Conservation (phyloP, 2,113 vertebrate genomes). For the Ramphastos sulfuratus region DNA sequence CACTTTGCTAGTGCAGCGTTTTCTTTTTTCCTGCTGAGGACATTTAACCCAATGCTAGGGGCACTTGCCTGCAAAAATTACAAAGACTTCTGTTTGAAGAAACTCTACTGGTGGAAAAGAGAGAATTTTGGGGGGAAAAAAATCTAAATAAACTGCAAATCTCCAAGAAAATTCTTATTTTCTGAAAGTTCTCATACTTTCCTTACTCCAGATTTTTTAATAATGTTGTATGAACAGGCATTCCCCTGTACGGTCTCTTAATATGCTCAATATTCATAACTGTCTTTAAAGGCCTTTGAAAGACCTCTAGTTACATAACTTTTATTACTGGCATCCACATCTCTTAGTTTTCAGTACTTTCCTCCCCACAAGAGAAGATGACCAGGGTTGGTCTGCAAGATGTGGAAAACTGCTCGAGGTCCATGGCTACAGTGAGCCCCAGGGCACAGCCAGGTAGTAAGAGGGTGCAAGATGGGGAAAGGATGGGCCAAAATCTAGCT, state of each 20-base stretch:
- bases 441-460: not conserved
- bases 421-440: not conserved
- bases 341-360: not conserved
- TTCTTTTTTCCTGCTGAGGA: not conserved
- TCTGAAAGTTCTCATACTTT: not conserved
- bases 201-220: not conserved
- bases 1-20: not conserved
- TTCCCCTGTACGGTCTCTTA: not conserved
- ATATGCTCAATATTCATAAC: not conserved
- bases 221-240: not conserved
- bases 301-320: not conserved
- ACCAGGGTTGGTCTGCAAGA: not conserved
- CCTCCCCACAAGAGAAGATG: not conserved
- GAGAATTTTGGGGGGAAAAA: not conserved
- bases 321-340: not conserved
- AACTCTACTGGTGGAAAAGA: not conserved
- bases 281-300: not conserved
- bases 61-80: not conserved
- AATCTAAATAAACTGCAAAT: not conserved
- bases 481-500: not conserved
- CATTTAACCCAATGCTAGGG: not conserved
- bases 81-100: not conserved
- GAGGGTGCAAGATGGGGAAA: not conserved
- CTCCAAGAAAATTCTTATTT: not conserved
- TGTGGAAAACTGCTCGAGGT: accelerated